These are phyloP conservation scores for Calliphora vomitoria DNA, from an alignment of 2,888 invertebrate species.

Conservation along the genomic window DNA sequence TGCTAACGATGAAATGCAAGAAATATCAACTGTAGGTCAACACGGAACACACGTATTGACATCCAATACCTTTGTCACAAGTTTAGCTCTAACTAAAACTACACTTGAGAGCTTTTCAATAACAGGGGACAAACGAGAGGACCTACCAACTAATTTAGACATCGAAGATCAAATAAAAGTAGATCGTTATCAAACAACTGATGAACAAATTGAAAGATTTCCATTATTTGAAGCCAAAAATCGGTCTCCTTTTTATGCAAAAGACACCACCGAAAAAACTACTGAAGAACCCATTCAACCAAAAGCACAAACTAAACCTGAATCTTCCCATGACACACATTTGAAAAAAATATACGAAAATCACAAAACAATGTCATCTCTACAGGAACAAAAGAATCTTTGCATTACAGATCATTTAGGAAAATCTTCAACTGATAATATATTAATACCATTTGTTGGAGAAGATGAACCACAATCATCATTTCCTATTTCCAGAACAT, in stretches of 20 bases:
- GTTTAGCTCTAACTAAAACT: slow-evolving; percentile 33
- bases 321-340: not conserved
- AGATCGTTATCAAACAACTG: not conserved
- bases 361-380: not conserved
- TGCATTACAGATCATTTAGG: not conserved
- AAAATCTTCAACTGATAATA: not conserved
- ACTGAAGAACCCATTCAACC: not conserved
- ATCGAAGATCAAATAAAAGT: too few relatives aligned
- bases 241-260: not conserved
- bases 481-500: not conserved
- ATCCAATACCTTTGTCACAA: not conserved
- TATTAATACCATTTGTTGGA: not conserved
- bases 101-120: slow-evolving; percentile 52
- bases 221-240: not conserved
- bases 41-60: not conserved
- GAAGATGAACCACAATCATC: not conserved
- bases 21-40: not conserved
- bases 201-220: not conserved
- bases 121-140: not conserved
- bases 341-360: not conserved
- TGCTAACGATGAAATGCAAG: not conserved
- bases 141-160: not conserved
- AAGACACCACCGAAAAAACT: not conserved
- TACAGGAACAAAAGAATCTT: not conserved
- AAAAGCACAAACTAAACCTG: not conserved